Conservation (phyloP, 2,113 vertebrate genomes). For the Crotalus horridus region DNA sequence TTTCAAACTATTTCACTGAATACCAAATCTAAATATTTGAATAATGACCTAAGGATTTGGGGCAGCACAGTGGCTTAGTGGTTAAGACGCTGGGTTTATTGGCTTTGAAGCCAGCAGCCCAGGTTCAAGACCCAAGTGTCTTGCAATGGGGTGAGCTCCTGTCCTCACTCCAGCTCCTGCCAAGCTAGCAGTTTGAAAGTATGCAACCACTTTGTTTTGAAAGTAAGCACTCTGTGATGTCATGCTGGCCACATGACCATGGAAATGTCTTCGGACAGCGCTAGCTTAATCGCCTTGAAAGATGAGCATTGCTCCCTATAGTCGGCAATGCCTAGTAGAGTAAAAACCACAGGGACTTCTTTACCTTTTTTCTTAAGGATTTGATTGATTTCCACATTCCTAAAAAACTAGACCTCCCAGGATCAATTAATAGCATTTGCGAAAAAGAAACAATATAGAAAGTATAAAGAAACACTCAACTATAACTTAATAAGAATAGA, state of each 20-base stretch:
- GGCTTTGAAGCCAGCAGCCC: neutral
- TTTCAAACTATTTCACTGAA: conserved; percentile 28
- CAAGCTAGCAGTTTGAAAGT: neutral
- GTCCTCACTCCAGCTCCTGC: neutral
- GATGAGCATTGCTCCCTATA: neutral
- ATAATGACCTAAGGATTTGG: conserved; percentile 36
- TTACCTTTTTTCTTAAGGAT: neutral
- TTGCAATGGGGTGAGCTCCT: neutral
- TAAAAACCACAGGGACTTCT: neutral
- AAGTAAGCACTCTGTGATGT: neutral
- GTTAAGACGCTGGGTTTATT: neutral
- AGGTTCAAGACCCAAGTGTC: neutral
- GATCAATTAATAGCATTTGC: conserved; percentile 48
- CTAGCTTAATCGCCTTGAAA: neutral
- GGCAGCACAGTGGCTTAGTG: neutral
- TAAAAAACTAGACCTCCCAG: conserved; percentile 34
- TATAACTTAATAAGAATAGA: conserved; percentile 42
- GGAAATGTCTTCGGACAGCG: neutral
- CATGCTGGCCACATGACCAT: neutral
- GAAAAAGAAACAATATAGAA: conserved; percentile 63
- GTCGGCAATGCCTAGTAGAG: neutral
- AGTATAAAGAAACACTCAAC: conserved; percentile 47
- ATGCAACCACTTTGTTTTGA: neutral
- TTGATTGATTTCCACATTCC: conserved; percentile 52
- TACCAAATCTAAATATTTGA: conserved; percentile 14